Conservation (phyloP, 2,888 invertebrate species). For the Tanytarsus gracilentus region DNA sequence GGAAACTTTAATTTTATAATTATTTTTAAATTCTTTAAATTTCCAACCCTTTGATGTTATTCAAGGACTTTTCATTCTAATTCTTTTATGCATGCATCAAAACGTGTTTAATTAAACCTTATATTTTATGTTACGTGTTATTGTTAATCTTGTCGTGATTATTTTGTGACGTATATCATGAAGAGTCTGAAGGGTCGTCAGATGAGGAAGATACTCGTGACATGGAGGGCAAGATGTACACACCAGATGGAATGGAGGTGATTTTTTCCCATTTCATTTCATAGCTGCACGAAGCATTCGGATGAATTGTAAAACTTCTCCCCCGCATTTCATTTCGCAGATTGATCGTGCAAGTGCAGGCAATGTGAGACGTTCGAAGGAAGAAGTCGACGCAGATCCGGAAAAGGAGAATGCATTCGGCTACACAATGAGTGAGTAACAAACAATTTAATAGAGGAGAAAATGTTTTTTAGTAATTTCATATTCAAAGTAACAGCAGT, state of each 20-base stretch:
- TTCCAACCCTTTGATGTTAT: no score
- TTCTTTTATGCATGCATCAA: no score
- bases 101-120: no score
- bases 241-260: conserved; percentile 69
- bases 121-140: no score
- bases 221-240: conserved; percentile 68
- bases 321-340: conserved; percentile 43
- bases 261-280: no score
- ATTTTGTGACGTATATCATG: no score
- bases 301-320: conserved; percentile 4
- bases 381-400: conserved; percentile 68
- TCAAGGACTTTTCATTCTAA: no score
- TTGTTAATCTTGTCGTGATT: no score
- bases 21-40: no score
- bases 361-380: conserved; percentile 65
- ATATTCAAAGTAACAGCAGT: no score
- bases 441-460: neutral
- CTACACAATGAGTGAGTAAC: conserved; percentile 79
- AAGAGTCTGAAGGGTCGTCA: conserved; percentile 21
- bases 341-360: conserved; percentile 85
- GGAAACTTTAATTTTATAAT: no score
- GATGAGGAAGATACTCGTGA: conserved; percentile 62
- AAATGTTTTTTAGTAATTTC: neutral
- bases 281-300: neutral
- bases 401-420: conserved; percentile 88